Evolutionary conservation across 23 tunicate genomes (phyloP).

Genomic region (Ascidia mentula): DNA sequence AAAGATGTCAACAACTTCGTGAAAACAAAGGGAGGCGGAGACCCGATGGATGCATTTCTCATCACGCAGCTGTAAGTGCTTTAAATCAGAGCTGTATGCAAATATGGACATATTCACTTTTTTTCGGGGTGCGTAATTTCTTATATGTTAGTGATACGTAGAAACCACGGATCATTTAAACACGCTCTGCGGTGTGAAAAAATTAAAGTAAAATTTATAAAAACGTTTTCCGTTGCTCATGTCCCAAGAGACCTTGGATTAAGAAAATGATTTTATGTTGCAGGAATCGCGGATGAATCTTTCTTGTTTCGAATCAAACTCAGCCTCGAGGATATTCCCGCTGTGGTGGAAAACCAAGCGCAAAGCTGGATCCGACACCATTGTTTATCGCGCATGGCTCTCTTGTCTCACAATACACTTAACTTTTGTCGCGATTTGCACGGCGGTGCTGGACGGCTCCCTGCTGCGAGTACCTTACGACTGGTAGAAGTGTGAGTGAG

Average conservation of each 20-base stretch:
- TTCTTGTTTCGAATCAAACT: background rate
- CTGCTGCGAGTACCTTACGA: background rate
- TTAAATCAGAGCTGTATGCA: too few species aligned
- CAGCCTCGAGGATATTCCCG: background rate
- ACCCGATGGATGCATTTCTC: conserved; percentile 27
- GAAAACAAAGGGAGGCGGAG: conserved; percentile 32
- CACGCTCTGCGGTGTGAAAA: too few species aligned
- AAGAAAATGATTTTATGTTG: background rate
- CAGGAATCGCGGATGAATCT: conserved; percentile 1
- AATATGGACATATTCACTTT: too few species aligned
- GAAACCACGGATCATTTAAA: too few species aligned
- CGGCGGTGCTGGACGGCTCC: conserved; percentile 7
- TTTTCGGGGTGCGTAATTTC: too few species aligned
- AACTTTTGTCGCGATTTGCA: conserved; percentile 11
- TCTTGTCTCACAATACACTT: conserved; percentile 22
- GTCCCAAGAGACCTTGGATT: background rate
- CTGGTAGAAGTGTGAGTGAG: background rate
- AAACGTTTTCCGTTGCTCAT: too few species aligned
- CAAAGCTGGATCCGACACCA: background rate
- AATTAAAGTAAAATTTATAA: too few species aligned
- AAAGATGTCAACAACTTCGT: conserved; percentile 22
- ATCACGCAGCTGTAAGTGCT: conserved; percentile 21
- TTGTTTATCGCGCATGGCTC: conserved; percentile 19
- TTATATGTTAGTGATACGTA: too few species aligned
- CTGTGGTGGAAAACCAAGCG: conserved; percentile 1